Percentiles rank a stretch among this genome's conserved stretches.
Evolutionary conservation across 2,888 invertebrate species (phyloP).

Genomic region (Caenorhabditis japonica): DNA sequence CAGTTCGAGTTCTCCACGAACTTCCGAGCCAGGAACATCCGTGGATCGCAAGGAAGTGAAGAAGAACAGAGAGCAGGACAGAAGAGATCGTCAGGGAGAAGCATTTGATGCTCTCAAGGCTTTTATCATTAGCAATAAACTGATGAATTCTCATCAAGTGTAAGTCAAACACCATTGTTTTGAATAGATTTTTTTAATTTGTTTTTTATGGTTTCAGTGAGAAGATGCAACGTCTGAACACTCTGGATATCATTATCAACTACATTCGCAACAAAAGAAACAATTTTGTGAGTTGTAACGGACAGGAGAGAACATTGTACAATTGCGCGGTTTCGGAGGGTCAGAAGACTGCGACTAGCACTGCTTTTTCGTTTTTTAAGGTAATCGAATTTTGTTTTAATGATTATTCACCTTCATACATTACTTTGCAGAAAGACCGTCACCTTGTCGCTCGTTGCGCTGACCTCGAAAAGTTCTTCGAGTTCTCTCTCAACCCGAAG

Average conservation of each 20-base stretch:
- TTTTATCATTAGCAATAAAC: constrained; percentile 35
- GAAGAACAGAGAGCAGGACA: constrained; percentile 51
- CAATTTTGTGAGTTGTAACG: constrained; percentile 27
- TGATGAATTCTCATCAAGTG: constrained; percentile 44
- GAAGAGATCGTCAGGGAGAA: constrained; percentile 50
- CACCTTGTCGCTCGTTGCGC: constrained; percentile 30
- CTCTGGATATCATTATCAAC: constrained; percentile 41
- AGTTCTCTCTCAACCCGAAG: constrained; percentile 19
- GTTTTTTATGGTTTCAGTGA: constrained; percentile 33
- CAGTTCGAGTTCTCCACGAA: constrained; percentile 11
- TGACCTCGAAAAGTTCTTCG: constrained; percentile 33
- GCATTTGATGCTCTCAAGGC: constrained; percentile 39
- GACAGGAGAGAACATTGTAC: constrained; percentile 38
- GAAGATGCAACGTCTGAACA: constrained; percentile 50
- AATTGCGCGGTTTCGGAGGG: constrained; percentile 34
- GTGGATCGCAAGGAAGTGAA: constrained; percentile 43
- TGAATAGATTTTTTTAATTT: neutral
- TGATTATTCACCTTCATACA: too few species aligned
- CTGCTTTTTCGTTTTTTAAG: constrained; percentile 38
- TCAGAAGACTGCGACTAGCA: constrained; percentile 25
- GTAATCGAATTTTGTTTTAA: constrained; percentile 6
- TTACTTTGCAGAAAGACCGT: constrained; percentile 24
- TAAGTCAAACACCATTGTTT: constrained; percentile 15
- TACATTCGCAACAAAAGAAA: constrained; percentile 49
- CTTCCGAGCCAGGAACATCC: constrained; percentile 17